Percentiles rank a stretch among this genome's conserved stretches.
Evolutionary conservation across 2,888 invertebrate genomes (phyloP).

Genomic region (Melieria crassipennis): DNA sequence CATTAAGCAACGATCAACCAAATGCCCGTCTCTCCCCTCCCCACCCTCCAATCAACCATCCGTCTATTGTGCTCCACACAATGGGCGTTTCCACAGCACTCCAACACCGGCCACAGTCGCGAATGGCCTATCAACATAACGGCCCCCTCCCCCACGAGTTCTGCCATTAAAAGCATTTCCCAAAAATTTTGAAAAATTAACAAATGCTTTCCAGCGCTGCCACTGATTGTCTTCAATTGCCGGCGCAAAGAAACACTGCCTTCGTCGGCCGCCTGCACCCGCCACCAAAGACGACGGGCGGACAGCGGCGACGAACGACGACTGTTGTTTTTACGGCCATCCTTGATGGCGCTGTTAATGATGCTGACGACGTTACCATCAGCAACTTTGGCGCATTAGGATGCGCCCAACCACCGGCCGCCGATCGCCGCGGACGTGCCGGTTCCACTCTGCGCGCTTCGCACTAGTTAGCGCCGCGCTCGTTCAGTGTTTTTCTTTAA

Average conservation of each 20-base stretch:
- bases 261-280: conserved; percentile 15
- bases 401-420: neutral
- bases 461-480: neutral
- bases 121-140: neutral
- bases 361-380: conserved; percentile 12
- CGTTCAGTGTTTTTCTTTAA: conserved; percentile 10
- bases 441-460: neutral
- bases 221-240: conserved; percentile 37
- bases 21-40: neutral
- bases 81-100: neutral
- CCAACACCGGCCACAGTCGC: neutral
- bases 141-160: conserved; percentile 40
- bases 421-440: neutral
- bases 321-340: conserved; percentile 22
- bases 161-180: conserved; percentile 48
- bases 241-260: too few relatives aligned
- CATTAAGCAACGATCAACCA: conserved; percentile 49
- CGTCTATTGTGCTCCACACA: neutral
- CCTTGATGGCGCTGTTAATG: conserved; percentile 24
- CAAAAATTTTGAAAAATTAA: conserved; percentile 59
- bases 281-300: neutral
- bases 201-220: conserved; percentile 48
- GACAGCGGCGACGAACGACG: neutral
- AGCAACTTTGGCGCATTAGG: conserved; percentile 9
- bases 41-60: neutral